Conservation (phyloP, 2,888 invertebrate genomes). For the Macaria liturata region DNA sequence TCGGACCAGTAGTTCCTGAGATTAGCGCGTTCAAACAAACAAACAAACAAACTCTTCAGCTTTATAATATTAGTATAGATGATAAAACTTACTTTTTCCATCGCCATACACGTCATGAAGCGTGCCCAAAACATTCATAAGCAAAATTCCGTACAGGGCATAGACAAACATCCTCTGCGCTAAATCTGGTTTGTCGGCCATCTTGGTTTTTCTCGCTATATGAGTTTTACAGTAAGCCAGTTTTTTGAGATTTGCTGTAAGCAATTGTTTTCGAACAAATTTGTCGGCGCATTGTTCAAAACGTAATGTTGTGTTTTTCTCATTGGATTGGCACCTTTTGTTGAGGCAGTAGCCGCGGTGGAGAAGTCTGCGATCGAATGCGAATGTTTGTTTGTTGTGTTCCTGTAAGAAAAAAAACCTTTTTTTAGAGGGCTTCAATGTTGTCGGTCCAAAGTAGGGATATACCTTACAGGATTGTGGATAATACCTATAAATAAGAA, state of each 20-base stretch:
- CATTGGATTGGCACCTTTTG: slow-evolving; percentile 11
- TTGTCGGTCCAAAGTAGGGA: too few species aligned
- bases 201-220: slow-evolving; percentile 4
- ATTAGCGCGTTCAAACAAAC: too few species aligned
- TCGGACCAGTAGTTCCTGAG: too few species aligned
- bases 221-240: slow-evolving; percentile 27
- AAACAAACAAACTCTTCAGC: too few species aligned
- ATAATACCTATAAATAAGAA: too few species aligned
- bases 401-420: slow-evolving; percentile 11
- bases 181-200: neutral
- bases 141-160: slow-evolving; percentile 11
- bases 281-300: slow-evolving; percentile 22
- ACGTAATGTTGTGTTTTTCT: slow-evolving; percentile 11
- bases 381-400: slow-evolving; percentile 4
- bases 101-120: slow-evolving; percentile 15
- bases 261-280: neutral
- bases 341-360: slow-evolving; percentile 32
- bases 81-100: slow-evolving; percentile 14
- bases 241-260: slow-evolving; percentile 13
- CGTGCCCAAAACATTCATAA: slow-evolving; percentile 21
- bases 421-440: too few species aligned
- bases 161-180: slow-evolving; percentile 17
- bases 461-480: too few species aligned
- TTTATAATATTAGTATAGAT: too few species aligned
- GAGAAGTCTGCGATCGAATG: slow-evolving; percentile 25